phyloP scores from a whole-genome alignment of 2,888 invertebrate genomes.

The Sminthurinus aureus region DNA sequence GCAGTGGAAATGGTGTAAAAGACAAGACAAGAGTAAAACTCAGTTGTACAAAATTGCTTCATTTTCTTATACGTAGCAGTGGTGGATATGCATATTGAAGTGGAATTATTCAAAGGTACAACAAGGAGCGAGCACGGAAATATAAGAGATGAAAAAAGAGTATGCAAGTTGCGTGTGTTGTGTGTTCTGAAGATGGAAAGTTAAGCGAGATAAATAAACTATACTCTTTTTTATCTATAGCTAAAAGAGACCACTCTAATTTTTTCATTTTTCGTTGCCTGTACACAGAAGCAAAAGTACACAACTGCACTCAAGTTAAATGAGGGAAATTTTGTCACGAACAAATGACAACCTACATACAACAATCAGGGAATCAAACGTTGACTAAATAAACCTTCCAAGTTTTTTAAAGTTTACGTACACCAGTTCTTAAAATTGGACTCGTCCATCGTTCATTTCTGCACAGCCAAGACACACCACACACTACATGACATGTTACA shows the following conservation, averaged over 20 bases:
- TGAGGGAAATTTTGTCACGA: conserved; percentile 44
- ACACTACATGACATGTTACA: no score
- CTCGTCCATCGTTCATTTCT: background rate
- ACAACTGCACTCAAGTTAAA: conserved; percentile 26
- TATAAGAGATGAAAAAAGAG: background rate
- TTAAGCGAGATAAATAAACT: conserved; percentile 12
- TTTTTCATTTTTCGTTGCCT: background rate
- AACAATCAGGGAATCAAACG: conserved; percentile 33
- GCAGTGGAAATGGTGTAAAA: no score
- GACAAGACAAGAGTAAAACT: no score
- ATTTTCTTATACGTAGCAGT: no score
- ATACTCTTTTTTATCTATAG: background rate
- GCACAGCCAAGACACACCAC: no score
- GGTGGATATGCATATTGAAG: no score
- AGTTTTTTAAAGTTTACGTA: background rate
- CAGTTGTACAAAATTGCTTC: no score
- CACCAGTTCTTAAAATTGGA: background rate
- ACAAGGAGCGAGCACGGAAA: background rate
- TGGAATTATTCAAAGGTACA: background rate
- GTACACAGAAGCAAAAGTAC: conserved; percentile 8
- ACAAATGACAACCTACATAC: conserved; percentile 11
- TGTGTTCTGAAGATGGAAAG: background rate
- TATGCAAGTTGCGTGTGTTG: background rate
- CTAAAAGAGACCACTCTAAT: background rate
- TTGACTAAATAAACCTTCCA: conserved; percentile 32